A percentile compares a stretch with the other conserved stretches of the same genome.
phyloP scores from a whole-genome alignment of 2,113 vertebrate species.

The Apaloderma vittatum region DNA sequence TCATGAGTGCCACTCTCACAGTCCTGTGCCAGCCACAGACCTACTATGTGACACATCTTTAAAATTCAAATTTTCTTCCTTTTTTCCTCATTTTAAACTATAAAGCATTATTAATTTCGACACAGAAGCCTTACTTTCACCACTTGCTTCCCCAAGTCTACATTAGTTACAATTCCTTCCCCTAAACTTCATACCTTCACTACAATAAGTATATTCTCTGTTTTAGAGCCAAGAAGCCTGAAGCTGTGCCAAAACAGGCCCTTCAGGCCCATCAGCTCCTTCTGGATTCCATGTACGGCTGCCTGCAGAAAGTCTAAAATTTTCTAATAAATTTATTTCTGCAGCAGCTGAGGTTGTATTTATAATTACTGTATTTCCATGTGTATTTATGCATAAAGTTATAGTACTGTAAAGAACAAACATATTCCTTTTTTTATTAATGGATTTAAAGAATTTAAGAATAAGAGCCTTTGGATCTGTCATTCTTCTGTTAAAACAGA shows the following conservation, averaged over 20 bases:
- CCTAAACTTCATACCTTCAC: neutral
- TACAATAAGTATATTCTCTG: neutral
- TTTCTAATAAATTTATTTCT: neutral
- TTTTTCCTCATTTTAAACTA: neutral
- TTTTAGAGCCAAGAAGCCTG: neutral
- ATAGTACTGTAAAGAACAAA: neutral
- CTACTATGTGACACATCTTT: neutral
- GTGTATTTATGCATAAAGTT: accelerated
- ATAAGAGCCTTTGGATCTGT: neutral
- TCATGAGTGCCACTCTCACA: neutral
- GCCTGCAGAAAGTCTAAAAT: neutral
- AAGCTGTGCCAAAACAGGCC: neutral
- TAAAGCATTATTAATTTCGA: neutral
- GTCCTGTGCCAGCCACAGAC: neutral
- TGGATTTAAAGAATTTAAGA: neutral
- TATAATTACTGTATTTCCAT: neutral
- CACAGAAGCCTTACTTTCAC: neutral
- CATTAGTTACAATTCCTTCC: neutral
- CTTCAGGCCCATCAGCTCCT: neutral
- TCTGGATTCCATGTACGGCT: neutral
- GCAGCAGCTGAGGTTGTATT: neutral
- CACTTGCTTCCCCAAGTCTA: neutral
- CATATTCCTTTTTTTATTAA: neutral
- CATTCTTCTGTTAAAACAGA: neutral
- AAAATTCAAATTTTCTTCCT: neutral